These are phyloP conservation scores for Varanus salvator DNA, from an alignment of 2,113 vertebrate genomes.

Conservation along the genomic window DNA sequence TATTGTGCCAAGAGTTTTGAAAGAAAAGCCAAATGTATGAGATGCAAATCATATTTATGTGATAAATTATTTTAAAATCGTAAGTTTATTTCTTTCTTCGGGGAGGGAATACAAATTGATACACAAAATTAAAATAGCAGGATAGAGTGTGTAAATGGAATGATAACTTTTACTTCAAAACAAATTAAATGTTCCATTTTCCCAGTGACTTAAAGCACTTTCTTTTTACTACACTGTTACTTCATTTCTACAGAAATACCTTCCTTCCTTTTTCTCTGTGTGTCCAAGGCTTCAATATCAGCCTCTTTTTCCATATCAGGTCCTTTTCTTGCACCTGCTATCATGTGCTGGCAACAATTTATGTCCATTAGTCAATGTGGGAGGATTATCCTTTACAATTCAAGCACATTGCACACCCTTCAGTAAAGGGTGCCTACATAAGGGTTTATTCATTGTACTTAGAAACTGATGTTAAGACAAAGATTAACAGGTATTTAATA, in stretches of 20 bases:
- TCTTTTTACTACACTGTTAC: not conserved
- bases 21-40: slow-evolving; percentile 70
- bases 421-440: not conserved
- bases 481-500: not conserved
- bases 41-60: slow-evolving; percentile 75
- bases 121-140: slow-evolving; percentile 14
- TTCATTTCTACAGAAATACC: no score
- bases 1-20: slow-evolving; percentile 74
- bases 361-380: not conserved
- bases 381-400: not conserved
- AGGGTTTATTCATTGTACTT: not conserved
- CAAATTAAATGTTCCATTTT: not conserved
- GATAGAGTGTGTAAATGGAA: not conserved
- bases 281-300: not conserved
- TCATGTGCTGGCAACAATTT: not conserved
- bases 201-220: not conserved
- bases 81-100: slow-evolving; percentile 41
- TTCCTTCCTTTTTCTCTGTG: not conserved
- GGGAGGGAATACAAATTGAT: slow-evolving; percentile 10
- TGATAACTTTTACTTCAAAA: not conserved
- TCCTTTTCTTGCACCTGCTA: not conserved
- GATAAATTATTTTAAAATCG: slow-evolving; percentile 78
- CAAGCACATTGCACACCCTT: not conserved
- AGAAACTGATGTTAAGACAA: not conserved
- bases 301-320: not conserved